Base-by-base conservation (phyloP, 2,888 invertebrate genomes). In the Baronia brevicornis region DNA sequence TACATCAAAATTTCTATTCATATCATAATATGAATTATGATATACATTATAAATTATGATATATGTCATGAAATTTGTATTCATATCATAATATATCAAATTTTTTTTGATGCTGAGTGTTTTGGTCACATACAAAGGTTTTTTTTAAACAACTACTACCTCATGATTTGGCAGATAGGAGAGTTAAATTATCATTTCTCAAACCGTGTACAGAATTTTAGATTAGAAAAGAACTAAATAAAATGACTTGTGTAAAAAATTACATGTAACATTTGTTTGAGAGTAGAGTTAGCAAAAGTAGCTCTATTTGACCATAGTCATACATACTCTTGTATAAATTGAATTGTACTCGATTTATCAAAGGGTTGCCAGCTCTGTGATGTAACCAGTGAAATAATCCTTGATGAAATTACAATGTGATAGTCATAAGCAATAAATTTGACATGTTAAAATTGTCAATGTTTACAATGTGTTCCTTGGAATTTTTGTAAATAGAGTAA, bases 91-190 rank as follows among this genome's bases (percentile, higher is more conserved):
- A n/a, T n/a, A n/a, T n/a, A n/a, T n/a, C n/a, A n/a, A n/a, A n/a
- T n/a, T n/a, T n/a, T n/a, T n/a, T n/a, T n/a, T 68, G 66, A 65
- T 68, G 54, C 39, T 46, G 36, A 13, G 10, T 46, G 50, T 52
- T 58, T 60, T 70, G 66, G 64, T 64, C 63, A 62, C 56, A 57
- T 41, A 50, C 43, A 48, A 44, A 17, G 7, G 17, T 22, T 28
- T 38, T 46, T 60, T 49, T 56, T 45, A 47, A 48, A 60, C 60
- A 65, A 70, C 67, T 56, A 46, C 79, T 80, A 80, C 79, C 79
- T 79, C 79, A 78, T 51, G 53, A 66, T 69, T 71, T 69, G 75
- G 74, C 77, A 73, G 77, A 74, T 63, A 48, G 51, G 38, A 41
- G 37, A 30, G 38, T 48, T 37, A 33, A 28, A 31, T 18, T n/a